These are phyloP conservation scores for Habropoda laboriosa DNA, from an alignment of 1,140 invertebrate species.

Conservation along the genomic window DNA sequence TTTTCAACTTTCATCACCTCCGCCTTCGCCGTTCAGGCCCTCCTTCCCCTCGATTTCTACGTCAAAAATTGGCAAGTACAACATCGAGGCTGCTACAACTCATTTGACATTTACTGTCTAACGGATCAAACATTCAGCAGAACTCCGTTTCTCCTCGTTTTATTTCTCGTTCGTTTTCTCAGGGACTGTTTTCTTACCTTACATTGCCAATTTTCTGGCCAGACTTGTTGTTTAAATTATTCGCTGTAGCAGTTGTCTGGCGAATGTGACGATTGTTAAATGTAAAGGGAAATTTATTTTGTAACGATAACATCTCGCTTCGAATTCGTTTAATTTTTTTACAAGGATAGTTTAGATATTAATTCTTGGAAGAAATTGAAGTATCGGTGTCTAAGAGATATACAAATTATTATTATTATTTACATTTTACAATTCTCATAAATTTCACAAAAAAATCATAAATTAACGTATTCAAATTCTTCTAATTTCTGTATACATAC, in stretches of 20 bases:
- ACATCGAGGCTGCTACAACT: neutral
- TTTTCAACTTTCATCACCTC: neutral
- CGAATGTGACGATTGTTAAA: neutral
- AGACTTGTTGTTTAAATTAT: neutral
- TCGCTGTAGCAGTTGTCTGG: neutral
- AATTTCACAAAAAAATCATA: no score
- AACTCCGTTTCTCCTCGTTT: neutral
- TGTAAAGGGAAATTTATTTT: no score
- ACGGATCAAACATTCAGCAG: slow-evolving; percentile 9
- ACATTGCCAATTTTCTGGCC: neutral
- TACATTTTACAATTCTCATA: no score
- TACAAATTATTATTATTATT: no score
- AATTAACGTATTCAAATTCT: no score
- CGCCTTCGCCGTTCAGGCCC: neutral
- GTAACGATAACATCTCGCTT: neutral
- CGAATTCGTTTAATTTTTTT: neutral
- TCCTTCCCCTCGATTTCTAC: neutral
- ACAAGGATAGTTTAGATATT: no score
- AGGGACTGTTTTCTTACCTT: no score
- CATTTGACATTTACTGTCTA: neutral
- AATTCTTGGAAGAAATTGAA: no score
- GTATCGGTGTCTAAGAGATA: no score
- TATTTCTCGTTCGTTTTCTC: neutral
- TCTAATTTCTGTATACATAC: no score
- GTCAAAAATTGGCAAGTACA: slow-evolving; percentile 32